Evolutionary conservation across 2,888 invertebrate species (phyloP), one percentile per base, ranked within the genome.

Genomic region (Eupithecia subumbrata): DNA sequence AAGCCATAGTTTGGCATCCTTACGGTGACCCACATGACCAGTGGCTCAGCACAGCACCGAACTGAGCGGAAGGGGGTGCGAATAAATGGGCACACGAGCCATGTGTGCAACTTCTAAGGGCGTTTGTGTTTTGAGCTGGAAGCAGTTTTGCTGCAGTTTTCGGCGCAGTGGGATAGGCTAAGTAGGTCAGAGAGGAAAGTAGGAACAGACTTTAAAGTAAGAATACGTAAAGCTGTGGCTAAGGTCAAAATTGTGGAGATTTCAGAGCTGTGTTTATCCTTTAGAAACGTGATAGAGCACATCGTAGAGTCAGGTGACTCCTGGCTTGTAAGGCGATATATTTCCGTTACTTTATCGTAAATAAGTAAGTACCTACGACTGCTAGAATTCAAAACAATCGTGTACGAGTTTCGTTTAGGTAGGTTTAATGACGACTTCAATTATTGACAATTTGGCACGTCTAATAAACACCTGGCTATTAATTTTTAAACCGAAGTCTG

Each of bases 1-100:
- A 90, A 90, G 86, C 89, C 89, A 84, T 89, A 90, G 79, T 76
- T 76, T 77, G 74, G 77, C 71, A 76, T 76, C 66, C 52, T 74
- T 37, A 71, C 60, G 71, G 34, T 73, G 78, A 75, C 78, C 75
- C 52, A 76, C 69, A 74, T 78, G 72, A 22, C 69, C 70, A 77
- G 66, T 72, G 77, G 71, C 60, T 74, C 60, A 63, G 69, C 70
- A 69, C 60, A 63, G 69, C 70, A 69, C 52, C 69, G 71, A 74
- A 67, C 66, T 71, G 11, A 16, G 64, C 73, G 22, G 67, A 70
- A 75, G 74, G 74, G 30, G 72, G 34, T 40, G 60, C 25, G 60
- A 25, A 30, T 22, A 56, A 56, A 71, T 45, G 11, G 43, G 48
- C n/a, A 22, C 69, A 73, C 69, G 52, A 37, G 67, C 22, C 30